Percentiles rank a stretch among this genome's conserved stretches.
phyloP scores from a whole-genome alignment of 2,113 vertebrate genomes.

The Triplophysa tibetana region DNA sequence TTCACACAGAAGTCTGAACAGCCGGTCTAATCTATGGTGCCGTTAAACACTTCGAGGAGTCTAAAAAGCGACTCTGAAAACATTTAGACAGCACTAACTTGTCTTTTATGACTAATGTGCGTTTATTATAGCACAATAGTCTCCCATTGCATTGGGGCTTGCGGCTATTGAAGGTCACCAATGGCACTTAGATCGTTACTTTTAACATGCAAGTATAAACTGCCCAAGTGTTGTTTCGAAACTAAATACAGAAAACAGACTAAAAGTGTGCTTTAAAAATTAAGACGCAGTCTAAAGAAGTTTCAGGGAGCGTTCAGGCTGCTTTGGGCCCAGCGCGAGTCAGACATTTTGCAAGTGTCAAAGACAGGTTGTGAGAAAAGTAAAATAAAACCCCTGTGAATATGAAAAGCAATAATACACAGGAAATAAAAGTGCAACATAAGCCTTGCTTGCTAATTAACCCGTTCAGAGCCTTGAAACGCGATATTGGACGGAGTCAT shows the following conservation, averaged over 20 bases:
- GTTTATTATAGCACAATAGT: too few species aligned
- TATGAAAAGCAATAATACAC: background rate
- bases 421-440: background rate
- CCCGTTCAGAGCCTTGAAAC: background rate
- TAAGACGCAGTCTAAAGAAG: background rate
- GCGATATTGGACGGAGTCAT: background rate
- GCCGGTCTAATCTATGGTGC: background rate
- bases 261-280: background rate
- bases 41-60: background rate
- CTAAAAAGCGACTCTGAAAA: background rate
- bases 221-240: too few species aligned
- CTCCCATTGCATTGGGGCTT: background rate
- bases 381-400: background rate
- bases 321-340: slow-evolving; percentile 43
- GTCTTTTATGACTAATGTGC: background rate
- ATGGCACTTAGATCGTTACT: background rate
- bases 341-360: slow-evolving; percentile 63
- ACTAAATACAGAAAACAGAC: background rate
- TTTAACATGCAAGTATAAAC: background rate
- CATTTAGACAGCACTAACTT: background rate
- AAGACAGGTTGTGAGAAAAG: background rate
- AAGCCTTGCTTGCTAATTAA: too few species aligned
- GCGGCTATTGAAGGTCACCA: slow-evolving; percentile 44
- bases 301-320: background rate
- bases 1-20: background rate